Evolutionary conservation across 2,113 vertebrate genomes (phyloP).

Genomic region (Furnarius figulus): DNA sequence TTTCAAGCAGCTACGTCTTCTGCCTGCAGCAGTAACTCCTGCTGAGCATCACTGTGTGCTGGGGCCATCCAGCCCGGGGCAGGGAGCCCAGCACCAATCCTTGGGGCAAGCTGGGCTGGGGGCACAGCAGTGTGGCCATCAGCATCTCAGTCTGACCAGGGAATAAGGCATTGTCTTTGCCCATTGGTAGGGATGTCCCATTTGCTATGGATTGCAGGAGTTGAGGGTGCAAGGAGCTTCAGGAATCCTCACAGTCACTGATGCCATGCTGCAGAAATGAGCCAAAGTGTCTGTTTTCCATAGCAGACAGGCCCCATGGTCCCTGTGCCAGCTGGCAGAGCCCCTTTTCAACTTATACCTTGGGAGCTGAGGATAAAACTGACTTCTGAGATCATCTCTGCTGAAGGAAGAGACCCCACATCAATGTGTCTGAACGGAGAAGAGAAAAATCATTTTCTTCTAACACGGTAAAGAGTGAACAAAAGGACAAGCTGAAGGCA

Average conservation of each 20-base stretch:
- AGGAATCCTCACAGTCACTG: background rate
- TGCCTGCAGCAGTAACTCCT: background rate
- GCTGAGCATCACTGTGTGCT: background rate
- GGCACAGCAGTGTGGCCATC: background rate
- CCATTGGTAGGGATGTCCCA: fast-evolving
- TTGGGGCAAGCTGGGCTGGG: background rate
- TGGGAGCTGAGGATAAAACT: background rate
- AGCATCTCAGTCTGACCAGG: background rate
- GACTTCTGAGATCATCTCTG: background rate
- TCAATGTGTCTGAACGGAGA: background rate
- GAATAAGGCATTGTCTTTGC: background rate
- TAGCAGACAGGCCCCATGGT: background rate
- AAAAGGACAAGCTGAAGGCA: background rate
- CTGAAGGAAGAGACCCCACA: fast-evolving
- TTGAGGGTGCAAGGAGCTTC: background rate
- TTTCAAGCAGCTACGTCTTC: background rate
- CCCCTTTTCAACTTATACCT: background rate
- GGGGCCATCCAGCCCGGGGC: fast-evolving
- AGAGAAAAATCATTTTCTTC: background rate
- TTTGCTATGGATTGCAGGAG: background rate
- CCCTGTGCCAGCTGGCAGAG: background rate
- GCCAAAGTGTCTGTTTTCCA: background rate
- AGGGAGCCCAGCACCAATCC: background rate
- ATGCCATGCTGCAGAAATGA: background rate
- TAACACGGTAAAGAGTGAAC: background rate